phyloP scores from a whole-genome alignment of 2,797 vertebrate genomes.

The Gorsachius magnificus region DNA sequence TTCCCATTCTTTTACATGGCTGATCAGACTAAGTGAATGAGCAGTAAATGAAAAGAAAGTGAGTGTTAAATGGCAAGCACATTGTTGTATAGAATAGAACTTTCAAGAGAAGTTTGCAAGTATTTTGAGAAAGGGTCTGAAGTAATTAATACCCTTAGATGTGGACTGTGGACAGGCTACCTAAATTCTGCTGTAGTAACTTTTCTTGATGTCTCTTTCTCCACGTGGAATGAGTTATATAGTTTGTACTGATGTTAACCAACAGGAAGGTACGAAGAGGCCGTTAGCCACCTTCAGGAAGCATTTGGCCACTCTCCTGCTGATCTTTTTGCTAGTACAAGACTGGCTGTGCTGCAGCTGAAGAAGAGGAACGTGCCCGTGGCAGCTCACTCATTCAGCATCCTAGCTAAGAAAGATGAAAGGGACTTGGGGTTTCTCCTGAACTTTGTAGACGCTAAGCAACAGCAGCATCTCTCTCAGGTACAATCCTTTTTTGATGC shows the following conservation, averaged over 20 bases:
- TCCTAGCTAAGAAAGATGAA: slow-evolving; percentile 79
- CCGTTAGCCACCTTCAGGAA: slow-evolving; percentile 78
- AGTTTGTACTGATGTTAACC: slow-evolving; percentile 16
- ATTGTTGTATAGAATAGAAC: not conserved
- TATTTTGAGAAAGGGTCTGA: not conserved
- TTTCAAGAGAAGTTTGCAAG: not conserved
- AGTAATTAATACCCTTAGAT: not conserved
- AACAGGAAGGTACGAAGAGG: slow-evolving; percentile 82
- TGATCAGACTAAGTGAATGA: not conserved
- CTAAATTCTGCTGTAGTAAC: not conserved
- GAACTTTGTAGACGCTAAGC: slow-evolving; percentile 76
- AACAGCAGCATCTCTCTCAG: slow-evolving; percentile 80
- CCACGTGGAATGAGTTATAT: not conserved
- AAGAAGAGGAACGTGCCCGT: slow-evolving; percentile 76
- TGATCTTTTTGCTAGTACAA: slow-evolving; percentile 78
- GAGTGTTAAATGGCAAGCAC: not conserved
- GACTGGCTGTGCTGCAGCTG: slow-evolving; percentile 85
- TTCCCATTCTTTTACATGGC: not conserved
- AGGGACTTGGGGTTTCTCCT: slow-evolving; percentile 81
- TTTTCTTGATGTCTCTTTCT: not conserved
- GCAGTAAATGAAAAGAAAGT: not conserved
- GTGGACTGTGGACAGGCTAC: not conserved
- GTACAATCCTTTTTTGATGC: slow-evolving; percentile 62
- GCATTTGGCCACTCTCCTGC: slow-evolving; percentile 78
- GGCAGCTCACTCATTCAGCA: slow-evolving; percentile 79